Percentiles rank a stretch among this genome's conserved stretches.
These are phyloP conservation scores for Ceratina australensis DNA, from an alignment of 1,140 invertebrate genomes.

Conservation along the genomic window DNA sequence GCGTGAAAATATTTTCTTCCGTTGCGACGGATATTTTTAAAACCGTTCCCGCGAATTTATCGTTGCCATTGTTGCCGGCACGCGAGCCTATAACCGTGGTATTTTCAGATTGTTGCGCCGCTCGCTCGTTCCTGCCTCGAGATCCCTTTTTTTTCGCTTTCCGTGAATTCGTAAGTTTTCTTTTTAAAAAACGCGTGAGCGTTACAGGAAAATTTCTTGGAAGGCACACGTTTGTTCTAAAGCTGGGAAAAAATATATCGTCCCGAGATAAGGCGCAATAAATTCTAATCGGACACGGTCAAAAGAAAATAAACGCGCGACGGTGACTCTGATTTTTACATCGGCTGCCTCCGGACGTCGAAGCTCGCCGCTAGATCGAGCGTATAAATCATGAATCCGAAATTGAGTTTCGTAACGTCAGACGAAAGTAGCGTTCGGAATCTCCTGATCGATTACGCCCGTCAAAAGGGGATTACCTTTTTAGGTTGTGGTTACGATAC, in stretches of 20 bases:
- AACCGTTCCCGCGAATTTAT: conserved; percentile 37
- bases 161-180: conserved; percentile 1
- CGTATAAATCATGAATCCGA: neutral
- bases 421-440: neutral
- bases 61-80: conserved; percentile 20
- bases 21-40: conserved; percentile 32
- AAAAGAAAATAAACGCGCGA: too few species aligned
- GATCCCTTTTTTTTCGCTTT: neutral
- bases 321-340: neutral
- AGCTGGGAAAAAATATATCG: too few species aligned
- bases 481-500: conserved; percentile 4
- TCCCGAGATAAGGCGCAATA: too few species aligned
- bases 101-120: conserved; percentile 19
- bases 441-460: conserved; percentile 11
- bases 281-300: too few species aligned
- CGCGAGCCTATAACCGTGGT: neutral
- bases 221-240: too few species aligned
- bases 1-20: conserved; percentile 32
- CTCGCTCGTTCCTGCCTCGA: neutral
- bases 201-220: too few species aligned
- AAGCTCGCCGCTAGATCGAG: neutral
- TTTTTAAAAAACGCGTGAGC: neutral
- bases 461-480: conserved; percentile 23
- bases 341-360: neutral
- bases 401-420: neutral